Evolutionary conservation across 2,888 invertebrate species (phyloP).

Genomic region (Hoplodrina blanda): DNA sequence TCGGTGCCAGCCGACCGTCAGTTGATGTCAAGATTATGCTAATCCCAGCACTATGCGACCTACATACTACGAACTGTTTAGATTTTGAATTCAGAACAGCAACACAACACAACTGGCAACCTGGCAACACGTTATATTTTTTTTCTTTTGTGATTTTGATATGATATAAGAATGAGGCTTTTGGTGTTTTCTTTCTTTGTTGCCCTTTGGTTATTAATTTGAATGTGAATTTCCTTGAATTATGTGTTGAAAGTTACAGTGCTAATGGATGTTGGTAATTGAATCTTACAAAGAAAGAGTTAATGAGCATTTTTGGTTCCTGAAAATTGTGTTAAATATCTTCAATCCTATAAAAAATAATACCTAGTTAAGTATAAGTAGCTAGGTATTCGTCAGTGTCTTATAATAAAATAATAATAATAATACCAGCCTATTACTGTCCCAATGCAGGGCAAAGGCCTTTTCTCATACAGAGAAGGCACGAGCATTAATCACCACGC

Average conservation of each 20-base stretch:
- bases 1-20: conserved; percentile 39
- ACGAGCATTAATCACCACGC: too few relatives aligned
- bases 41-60: conserved; percentile 57
- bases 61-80: conserved; percentile 49
- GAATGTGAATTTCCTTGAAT: background rate
- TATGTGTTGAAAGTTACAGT: background rate
- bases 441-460: too few relatives aligned
- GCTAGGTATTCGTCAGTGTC: too few relatives aligned
- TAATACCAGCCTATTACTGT: too few relatives aligned
- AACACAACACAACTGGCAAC: conserved; percentile 5
- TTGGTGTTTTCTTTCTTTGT: background rate
- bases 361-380: too few relatives aligned
- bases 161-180: conserved; percentile 3
- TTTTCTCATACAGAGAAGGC: too few relatives aligned
- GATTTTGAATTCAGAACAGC: conserved; percentile 54
- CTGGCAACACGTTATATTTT: conserved; percentile 14
- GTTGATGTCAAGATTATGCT: conserved; percentile 60
- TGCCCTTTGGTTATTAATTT: conserved; percentile 1
- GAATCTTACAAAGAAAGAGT: background rate
- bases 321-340: background rate
- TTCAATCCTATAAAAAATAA: too few relatives aligned
- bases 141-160: conserved; percentile 27
- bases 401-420: too few relatives aligned
- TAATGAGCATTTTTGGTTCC: too few relatives aligned
- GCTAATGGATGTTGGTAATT: background rate